Evolutionary conservation across 1,140 invertebrate genomes (phyloP), one percentile per base, ranked within the genome.

Genomic region (Megathymus violae): DNA sequence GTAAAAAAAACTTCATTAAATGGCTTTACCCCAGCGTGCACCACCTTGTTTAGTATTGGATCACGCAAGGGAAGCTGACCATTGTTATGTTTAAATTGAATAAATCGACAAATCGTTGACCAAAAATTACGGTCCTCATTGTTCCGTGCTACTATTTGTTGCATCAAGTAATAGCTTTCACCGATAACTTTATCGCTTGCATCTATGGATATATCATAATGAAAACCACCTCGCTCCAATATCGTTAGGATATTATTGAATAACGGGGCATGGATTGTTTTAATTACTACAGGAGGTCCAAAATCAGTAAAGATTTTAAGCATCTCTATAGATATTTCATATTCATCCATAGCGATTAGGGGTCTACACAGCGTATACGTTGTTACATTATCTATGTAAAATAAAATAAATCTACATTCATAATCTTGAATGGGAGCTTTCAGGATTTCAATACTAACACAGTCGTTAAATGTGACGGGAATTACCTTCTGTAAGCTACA

Each of bases 281-380:
- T 9, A 17, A 52, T 52, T 6, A 34, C 1, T 14, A 11, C 1
- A 3, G 50, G 50, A 4, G 50, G 50, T 34, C 50, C 50, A 22
- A 19, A 52, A 22, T 52, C 50, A 13, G 34, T 52, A 16, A 52
- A 52, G 16, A 52, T 52, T 34, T 52, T 52, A 22, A 52, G 17
- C 34, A 52, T 6, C n/a, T 52, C 50, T 3, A 52, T 9, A 40
- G 31, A 38, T 9, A 52, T 11, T 40, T 52, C 50, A 40, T 9
- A 36, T 36, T 52, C 50, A 9, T 14, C 50, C 1, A 52, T 52
- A 9, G 15, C 36, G 2, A n/a, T 22, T 22, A 52, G 17, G 6
- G 50, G 50, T 22, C 11, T 36, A 4, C 38, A 22, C 10, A 52
- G 4, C 9, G 13, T 17, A 38, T 17, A 51, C 1, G 1, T 2